Evolutionary conservation across 2,888 invertebrate species (phyloP).

Genomic region (Caenorhabditis angaria): DNA sequence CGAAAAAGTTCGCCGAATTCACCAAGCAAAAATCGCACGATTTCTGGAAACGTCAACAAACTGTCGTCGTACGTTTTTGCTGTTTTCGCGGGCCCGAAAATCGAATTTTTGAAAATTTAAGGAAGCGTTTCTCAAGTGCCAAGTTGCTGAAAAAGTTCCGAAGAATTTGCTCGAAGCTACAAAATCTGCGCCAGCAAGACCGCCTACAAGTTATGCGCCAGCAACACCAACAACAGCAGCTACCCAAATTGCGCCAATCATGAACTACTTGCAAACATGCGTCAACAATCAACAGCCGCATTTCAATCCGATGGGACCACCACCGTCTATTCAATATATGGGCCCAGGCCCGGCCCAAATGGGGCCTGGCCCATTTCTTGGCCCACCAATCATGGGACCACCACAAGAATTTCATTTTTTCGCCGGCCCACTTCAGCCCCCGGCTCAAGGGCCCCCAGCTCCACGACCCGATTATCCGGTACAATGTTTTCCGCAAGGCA

Average conservation of each 20-base stretch:
- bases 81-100: background rate
- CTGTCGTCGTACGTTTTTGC: conserved; percentile 7
- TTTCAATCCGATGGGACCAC: background rate
- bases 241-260: background rate
- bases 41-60: conserved; percentile 11
- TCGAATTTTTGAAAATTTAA: background rate
- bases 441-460: background rate
- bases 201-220: background rate
- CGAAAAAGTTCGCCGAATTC: conserved; percentile 13
- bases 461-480: conserved; percentile 1
- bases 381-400: background rate
- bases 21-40: conserved; percentile 9
- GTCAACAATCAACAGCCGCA: background rate
- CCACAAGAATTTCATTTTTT: background rate
- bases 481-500: background rate
- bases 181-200: background rate
- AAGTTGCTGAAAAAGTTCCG: background rate
- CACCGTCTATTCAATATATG: conserved; percentile 2
- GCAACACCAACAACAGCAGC: background rate
- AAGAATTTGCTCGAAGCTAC: background rate
- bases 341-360: no score
- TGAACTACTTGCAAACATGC: conserved; percentile 3
- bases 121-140: conserved; percentile 2
- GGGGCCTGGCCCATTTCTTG: background rate
- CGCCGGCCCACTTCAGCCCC: background rate